Conservation (phyloP, 2,888 invertebrate species). For the Pherbina coryleti region DNA sequence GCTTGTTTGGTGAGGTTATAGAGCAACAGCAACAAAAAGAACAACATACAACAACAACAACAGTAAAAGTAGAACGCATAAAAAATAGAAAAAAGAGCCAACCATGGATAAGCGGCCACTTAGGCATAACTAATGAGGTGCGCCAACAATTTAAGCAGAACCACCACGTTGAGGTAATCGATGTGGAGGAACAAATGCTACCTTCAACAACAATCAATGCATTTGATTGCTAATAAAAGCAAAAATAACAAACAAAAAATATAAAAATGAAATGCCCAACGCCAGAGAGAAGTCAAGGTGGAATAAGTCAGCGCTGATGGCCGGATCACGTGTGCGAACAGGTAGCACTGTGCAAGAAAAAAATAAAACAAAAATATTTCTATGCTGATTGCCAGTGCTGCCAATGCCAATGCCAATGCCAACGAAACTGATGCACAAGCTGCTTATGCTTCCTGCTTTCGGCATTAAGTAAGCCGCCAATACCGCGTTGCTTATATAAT, state of each 20-base stretch:
- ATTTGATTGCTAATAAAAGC: no score
- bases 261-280: neutral
- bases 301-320: conserved; percentile 13
- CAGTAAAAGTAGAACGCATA: neutral
- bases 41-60: neutral
- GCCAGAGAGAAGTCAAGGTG: neutral
- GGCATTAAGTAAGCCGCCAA: neutral
- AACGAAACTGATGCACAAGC: neutral
- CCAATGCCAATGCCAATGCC: neutral
- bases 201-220: conserved; percentile 14
- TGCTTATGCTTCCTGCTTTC: conserved; percentile 15
- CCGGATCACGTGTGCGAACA: conserved; percentile 28
- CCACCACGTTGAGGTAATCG: conserved; percentile 31
- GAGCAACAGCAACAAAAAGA: conserved; percentile 1
- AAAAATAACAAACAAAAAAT: neutral
- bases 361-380: neutral
- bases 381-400: neutral
- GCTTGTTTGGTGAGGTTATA: neutral
- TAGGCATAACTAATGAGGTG: conserved; percentile 41
- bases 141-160: conserved; percentile 36
- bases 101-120: conserved; percentile 18
- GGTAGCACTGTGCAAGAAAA: conserved; percentile 6
- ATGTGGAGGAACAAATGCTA: conserved; percentile 3
- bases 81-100: neutral
- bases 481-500: neutral